Conservation (phyloP, 2,797 vertebrate genomes). For the Rhodeus uyekii region DNA sequence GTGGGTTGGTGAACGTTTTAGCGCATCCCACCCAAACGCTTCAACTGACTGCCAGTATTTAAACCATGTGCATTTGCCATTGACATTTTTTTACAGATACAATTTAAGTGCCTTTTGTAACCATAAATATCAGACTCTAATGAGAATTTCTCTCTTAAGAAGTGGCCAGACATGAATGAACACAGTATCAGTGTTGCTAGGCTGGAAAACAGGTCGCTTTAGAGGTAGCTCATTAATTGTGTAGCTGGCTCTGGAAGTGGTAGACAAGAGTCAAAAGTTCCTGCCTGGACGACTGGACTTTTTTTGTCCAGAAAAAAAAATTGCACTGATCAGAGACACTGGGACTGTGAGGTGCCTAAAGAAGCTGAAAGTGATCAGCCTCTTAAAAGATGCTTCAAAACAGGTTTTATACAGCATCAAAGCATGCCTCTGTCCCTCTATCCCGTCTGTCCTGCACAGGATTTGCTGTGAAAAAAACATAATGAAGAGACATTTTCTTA, state of each 20-base stretch:
- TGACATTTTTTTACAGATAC: constrained; percentile 60
- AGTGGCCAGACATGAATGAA: background rate
- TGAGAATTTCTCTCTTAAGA: constrained; percentile 35
- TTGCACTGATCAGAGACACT: constrained; percentile 68
- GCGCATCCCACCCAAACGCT: constrained; percentile 45
- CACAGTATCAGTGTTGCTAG: constrained; percentile 65
- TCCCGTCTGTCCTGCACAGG: constrained; percentile 38
- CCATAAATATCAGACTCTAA: constrained; percentile 51
- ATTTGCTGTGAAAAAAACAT: constrained; percentile 73
- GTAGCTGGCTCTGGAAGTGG: constrained; percentile 17
- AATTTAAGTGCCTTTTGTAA: constrained; percentile 69
- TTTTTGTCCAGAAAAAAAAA: constrained; percentile 43
- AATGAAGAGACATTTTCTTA: constrained; percentile 58
- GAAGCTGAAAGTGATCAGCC: constrained; percentile 39
- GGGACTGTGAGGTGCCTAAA: constrained; percentile 44
- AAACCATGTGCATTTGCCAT: constrained; percentile 72
- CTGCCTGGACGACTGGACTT: constrained; percentile 34
- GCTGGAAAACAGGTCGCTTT: constrained; percentile 44
- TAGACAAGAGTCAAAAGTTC: constrained; percentile 3
- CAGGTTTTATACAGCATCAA: constrained; percentile 47
- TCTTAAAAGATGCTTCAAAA: constrained; percentile 44
- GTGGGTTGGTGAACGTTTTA: constrained; percentile 53
- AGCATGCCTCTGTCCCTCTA: constrained; percentile 10
- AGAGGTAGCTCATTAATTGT: background rate
- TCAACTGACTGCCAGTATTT: constrained; percentile 60